phyloP scores from a whole-genome alignment of 2,797 vertebrate genomes.

The Prionace glauca region DNA sequence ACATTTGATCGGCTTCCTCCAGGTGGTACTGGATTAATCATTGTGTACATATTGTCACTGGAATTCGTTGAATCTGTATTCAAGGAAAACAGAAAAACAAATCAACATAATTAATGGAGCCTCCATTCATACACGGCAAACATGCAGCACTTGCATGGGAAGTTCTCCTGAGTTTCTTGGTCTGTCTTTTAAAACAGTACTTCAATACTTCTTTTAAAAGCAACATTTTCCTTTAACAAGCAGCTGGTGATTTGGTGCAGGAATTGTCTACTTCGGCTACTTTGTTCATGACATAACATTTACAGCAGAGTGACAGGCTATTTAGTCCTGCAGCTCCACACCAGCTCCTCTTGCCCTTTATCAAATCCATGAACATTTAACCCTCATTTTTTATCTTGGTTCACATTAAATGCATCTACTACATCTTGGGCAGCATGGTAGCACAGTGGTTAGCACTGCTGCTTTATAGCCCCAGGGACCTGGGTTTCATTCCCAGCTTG shows the following conservation, averaged over 20 bases:
- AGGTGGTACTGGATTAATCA: constrained; percentile 95
- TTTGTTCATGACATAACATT: not conserved
- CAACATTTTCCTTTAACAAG: not conserved
- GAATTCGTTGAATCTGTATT: constrained; percentile 94
- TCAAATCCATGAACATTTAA: not conserved
- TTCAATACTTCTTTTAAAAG: not conserved
- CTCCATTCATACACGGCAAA: not conserved
- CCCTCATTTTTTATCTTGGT: not conserved
- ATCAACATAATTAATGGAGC: not conserved
- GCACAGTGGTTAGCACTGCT: no score
- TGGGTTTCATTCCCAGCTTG: no score
- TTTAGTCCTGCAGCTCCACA: not conserved
- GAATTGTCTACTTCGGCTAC: not conserved
- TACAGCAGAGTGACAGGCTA: not conserved
- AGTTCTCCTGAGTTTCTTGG: not conserved
- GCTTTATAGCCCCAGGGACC: no score
- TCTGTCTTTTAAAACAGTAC: not conserved
- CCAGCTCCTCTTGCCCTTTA: not conserved
- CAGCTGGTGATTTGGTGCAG: not conserved
- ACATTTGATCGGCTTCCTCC: constrained; percentile 92
- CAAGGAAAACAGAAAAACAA: not conserved
- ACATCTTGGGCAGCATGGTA: no score
- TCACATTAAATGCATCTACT: not conserved
- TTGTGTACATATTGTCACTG: constrained; percentile 99
- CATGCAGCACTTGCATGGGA: not conserved